Evolutionary conservation across 2,888 invertebrate genomes (phyloP), one percentile per base, ranked within the genome.

Genomic region (Ypsolopha sequella): DNA sequence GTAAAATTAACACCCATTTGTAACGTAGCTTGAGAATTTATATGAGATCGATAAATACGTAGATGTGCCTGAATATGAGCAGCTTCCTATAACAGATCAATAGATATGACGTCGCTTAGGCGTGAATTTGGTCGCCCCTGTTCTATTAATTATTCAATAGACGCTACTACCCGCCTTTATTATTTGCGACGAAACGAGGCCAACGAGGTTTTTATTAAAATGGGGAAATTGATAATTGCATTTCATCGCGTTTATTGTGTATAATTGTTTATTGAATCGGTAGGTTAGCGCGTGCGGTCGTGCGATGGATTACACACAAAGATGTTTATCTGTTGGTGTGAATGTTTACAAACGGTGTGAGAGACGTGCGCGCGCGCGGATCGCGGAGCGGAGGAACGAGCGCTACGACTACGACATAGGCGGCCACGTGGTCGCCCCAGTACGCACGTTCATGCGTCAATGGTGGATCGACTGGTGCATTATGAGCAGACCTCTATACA

Each of bases 81-180:
- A 24, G 24, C 24, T 24, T 24, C 24, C 24, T 24, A 24, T 24
- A 45, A 33, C 9, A 7, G 45, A 45, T 34, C 45, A 24, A 45
- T 45, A 45, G 24, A 9, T 45, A n/a, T 45, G 33, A 6, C 45
- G 34, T 24, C 34, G 34, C 35, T 6, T 24, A 34, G 10, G 45
- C 45, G 66, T 62, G 66, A 70, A 65, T 73, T 70, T 67, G 62
- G 68, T 66, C 70, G 68, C 66, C 71, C 65, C 63, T 62, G 60
- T 64, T 64, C 58, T 62, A 77, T 80, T 76, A 75, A 80, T 78
- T 73, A 81, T 82, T 81, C 80, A 80, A 69, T 62, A 66, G 69
- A 69, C 66, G 63, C 60, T 64, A 67, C 65, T 64, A 65, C 59
- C 61, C 62, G 58, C 66, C 62, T 54, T 24, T 51, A 53, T 53